Evolutionary conservation across 2,797 vertebrate species (phyloP).

Genomic region (Novumbra hubbsi): DNA sequence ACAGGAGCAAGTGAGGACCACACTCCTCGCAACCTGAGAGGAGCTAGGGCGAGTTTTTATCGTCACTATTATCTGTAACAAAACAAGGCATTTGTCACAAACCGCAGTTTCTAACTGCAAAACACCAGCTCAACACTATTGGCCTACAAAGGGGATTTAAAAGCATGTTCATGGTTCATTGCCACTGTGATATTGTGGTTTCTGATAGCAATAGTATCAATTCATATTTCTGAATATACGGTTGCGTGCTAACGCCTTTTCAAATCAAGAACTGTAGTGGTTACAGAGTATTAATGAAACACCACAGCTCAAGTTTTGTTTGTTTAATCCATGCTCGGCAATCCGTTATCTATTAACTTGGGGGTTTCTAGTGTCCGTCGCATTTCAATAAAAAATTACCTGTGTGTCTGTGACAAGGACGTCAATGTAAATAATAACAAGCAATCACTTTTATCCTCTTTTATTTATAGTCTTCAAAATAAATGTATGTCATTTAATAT

Average conservation of each 20-base stretch:
- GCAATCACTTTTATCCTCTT: constrained; percentile 4
- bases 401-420: constrained; percentile 4
- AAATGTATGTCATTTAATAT: constrained; percentile 28
- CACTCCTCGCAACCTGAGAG: background rate
- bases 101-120: background rate
- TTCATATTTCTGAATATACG: constrained; percentile 8
- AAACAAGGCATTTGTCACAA: background rate
- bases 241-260: constrained; percentile 9
- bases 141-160: background rate
- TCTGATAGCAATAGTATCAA: background rate
- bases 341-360: background rate
- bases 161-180: background rate
- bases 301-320: background rate
- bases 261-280: constrained; percentile 39
- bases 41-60: constrained; percentile 1
- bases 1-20: constrained; percentile 63
- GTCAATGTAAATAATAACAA: constrained; percentile 19
- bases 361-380: constrained; percentile 5
- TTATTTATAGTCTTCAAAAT: constrained; percentile 20
- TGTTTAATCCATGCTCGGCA: background rate
- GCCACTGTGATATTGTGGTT: constrained; percentile 1
- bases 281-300: constrained; percentile 10
- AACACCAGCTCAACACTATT: constrained; percentile 35
- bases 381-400: constrained; percentile 15
- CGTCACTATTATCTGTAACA: background rate